Conservation (phyloP, 1,140 invertebrate species). For the Calliphora vicina region DNA sequence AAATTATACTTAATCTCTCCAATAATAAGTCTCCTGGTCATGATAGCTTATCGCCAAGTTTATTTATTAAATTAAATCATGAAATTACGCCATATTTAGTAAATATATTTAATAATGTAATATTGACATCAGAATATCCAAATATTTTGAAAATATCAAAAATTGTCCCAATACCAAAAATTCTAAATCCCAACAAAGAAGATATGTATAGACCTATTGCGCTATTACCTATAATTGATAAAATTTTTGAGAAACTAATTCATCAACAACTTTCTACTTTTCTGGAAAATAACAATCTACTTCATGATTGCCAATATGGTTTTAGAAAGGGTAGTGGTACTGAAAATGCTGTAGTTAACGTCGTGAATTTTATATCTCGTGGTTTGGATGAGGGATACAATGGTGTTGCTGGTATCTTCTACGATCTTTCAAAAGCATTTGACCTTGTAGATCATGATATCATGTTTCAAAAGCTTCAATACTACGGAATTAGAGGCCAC, state of each 20-base stretch:
- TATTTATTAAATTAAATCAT: neutral
- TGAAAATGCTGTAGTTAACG: neutral
- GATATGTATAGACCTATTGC: neutral
- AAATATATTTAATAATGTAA: neutral
- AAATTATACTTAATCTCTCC: too few species aligned
- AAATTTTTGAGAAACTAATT: conserved; percentile 5
- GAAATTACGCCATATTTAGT: neutral
- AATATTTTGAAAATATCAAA: neutral
- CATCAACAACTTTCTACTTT: neutral
- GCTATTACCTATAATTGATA: neutral
- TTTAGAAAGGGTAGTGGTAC: neutral
- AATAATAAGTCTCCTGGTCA: too few species aligned
- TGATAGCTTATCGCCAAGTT: neutral
- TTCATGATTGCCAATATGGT: neutral
- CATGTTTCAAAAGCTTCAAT: neutral
- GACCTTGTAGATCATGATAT: neutral
- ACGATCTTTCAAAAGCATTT: neutral
- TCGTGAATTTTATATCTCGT: neutral
- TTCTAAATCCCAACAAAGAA: neutral
- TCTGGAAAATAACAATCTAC: neutral
- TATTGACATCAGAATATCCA: neutral
- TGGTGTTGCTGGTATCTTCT: neutral
- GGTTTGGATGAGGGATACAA: neutral
- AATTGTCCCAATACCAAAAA: neutral
- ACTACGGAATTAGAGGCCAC: neutral